phyloP scores from a whole-genome alignment of 1,140 invertebrate species.

The Hyles vespertilio region DNA sequence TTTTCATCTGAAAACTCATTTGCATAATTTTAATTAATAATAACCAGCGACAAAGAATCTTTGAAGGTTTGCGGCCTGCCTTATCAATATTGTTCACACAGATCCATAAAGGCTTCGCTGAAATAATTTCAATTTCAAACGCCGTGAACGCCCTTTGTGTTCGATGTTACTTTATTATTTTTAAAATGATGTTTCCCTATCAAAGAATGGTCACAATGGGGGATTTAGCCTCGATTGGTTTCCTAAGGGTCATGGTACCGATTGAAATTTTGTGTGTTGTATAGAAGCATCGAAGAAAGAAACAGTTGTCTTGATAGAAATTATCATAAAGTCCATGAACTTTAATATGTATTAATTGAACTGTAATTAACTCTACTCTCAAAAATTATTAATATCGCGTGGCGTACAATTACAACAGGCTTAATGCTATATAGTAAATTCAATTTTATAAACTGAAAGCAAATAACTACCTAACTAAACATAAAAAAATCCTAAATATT shows the following conservation, averaged over 20 bases:
- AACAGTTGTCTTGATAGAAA: too few species aligned
- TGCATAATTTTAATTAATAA: constrained; percentile 58
- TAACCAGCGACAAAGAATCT: constrained; percentile 34
- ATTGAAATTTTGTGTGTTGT: too few species aligned
- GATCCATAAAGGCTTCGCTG: constrained; percentile 18
- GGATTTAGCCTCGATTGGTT: too few species aligned
- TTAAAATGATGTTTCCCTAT: constrained; percentile 4
- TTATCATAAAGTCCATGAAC: too few species aligned
- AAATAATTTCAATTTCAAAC: constrained; percentile 32
- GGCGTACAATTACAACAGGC: too few species aligned
- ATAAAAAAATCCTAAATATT: too few species aligned
- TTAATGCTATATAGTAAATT: too few species aligned
- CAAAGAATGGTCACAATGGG: not conserved
- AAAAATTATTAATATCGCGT: too few species aligned
- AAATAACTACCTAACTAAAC: too few species aligned
- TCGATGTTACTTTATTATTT: constrained; percentile 8
- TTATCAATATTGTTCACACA: constrained; percentile 43
- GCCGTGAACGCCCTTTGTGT: constrained; percentile 20
- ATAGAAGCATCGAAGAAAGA: too few species aligned
- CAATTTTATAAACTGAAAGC: too few species aligned
- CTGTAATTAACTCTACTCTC: not conserved
- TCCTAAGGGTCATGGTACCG: too few species aligned
- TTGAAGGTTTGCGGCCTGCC: constrained; percentile 22
- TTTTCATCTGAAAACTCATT: constrained; percentile 18
- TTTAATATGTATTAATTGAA: constrained; percentile 6